phyloP scores from a whole-genome alignment of 1,140 invertebrate genomes.

The Halictus rubicundus region DNA sequence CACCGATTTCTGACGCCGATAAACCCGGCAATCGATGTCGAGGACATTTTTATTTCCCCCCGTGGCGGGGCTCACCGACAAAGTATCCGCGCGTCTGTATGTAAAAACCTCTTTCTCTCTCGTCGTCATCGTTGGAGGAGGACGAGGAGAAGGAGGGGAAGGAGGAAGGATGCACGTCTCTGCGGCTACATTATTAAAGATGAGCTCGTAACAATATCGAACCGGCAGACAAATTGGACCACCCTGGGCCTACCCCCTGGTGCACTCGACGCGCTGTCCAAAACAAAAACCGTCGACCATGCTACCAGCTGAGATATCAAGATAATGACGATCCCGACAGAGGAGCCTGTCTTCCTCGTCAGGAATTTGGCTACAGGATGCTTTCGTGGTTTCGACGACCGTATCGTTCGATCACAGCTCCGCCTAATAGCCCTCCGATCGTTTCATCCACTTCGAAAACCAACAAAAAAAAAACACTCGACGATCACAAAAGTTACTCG shows the following conservation, averaged over 20 bases:
- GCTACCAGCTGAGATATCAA: slow-evolving; percentile 70
- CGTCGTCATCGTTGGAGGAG: too few species aligned
- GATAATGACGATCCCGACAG: slow-evolving; percentile 69
- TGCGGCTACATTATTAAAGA: slow-evolving; percentile 76
- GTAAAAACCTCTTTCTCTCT: slow-evolving; percentile 13
- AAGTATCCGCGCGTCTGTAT: slow-evolving; percentile 11
- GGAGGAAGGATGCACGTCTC: slow-evolving; percentile 25
- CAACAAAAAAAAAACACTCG: not conserved
- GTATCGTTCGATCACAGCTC: slow-evolving; percentile 6
- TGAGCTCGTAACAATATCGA: slow-evolving; percentile 80
- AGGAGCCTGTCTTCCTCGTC: slow-evolving; percentile 36
- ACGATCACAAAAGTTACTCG: too few species aligned
- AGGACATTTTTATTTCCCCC: not conserved
- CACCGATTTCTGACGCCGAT: not conserved
- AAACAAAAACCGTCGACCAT: slow-evolving; percentile 63
- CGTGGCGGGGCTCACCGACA: not conserved
- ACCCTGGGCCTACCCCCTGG: slow-evolving; percentile 74
- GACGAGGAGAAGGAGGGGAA: too few species aligned
- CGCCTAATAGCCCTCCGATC: too few species aligned
- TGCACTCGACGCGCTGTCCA: slow-evolving; percentile 60
- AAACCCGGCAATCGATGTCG: not conserved
- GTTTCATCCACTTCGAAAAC: too few species aligned
- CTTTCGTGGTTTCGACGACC: slow-evolving; percentile 2
- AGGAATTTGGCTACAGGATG: slow-evolving; percentile 58
- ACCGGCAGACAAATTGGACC: slow-evolving; percentile 80